Evolutionary conservation across 2,113 vertebrate genomes (phyloP), one percentile per base, ranked within the genome.

Genomic region (Heterotis niloticus): DNA sequence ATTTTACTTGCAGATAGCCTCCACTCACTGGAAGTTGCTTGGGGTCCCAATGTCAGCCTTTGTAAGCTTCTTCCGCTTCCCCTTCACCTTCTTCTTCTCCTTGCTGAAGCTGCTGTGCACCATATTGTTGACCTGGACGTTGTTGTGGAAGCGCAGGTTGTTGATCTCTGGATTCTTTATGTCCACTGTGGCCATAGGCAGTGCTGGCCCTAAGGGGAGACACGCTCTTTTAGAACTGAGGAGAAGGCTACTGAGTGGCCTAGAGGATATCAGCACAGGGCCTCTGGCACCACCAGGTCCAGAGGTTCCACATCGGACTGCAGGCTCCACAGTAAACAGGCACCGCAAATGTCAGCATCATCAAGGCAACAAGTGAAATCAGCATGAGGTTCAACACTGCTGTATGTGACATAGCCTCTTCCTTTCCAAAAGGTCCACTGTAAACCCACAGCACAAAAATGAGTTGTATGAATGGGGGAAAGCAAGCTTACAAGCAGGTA

Each of bases 91-190:
- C 83, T 97, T 98, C 92, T 95, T 95, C 85, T 95, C 95, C 94
- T 94, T 98, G 89, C 89, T 93, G 86, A 98, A 94, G 13, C 93
- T 91, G 87, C 91, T 93, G 88, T 95, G 94, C 34, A 94, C 88
- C 26, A 96, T 94, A 87, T 94, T 96, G 91, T 96, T 98, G 85
- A 96, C 89, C 93, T 95, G 91, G 78, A 94, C 86, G 82, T 94
- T 89, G 92, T 94, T 95, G 92, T 96, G 90, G 87, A 90, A 95
- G 81, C 96, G 91, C 83, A 94, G 92, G 82, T 94, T 98, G 89
- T 95, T 98, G 82, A 98, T 99, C 94, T 99, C 98, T 44, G 98
- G 98, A 86, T 99, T 98, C 92, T 96, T 99, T 85, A 99, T 99
- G 89, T 99, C 98, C 90, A 99, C 95, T 28, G 96, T 98, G 89